Evolutionary conservation across 2,113 vertebrate species (phyloP).

Genomic region (Stomatorhinus ivindoensis): DNA sequence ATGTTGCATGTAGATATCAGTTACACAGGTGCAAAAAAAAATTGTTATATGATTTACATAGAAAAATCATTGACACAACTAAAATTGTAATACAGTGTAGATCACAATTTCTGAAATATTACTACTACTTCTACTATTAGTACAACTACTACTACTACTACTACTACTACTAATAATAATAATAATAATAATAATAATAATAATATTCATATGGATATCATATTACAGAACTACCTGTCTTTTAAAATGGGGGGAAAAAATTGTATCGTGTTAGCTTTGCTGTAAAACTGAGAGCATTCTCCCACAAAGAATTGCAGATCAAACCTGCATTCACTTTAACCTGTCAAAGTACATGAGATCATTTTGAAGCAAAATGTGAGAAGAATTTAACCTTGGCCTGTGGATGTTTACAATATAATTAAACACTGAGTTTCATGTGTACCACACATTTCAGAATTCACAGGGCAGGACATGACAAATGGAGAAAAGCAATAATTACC

Average conservation of each 20-base stretch:
- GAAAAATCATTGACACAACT: neutral
- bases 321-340: constrained; percentile 41
- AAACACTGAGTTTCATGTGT: constrained; percentile 53
- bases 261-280: neutral
- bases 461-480: constrained; percentile 21
- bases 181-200: neutral
- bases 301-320: constrained; percentile 29
- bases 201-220: neutral
- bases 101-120: neutral
- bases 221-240: neutral
- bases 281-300: neutral
- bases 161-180: neutral
- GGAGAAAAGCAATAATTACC: neutral
- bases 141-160: neutral
- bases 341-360: constrained; percentile 25
- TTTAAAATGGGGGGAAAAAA: neutral
- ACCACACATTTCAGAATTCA: constrained; percentile 51
- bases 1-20: neutral
- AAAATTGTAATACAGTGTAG: neutral
- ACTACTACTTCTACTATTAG: neutral
- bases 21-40: neutral
- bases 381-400: constrained; percentile 39
- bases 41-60: neutral
- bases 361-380: constrained; percentile 28
- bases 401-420: constrained; percentile 43